Evolutionary conservation across 2,888 invertebrate species (phyloP).

Genomic region (Caenorhabditis angaria): DNA sequence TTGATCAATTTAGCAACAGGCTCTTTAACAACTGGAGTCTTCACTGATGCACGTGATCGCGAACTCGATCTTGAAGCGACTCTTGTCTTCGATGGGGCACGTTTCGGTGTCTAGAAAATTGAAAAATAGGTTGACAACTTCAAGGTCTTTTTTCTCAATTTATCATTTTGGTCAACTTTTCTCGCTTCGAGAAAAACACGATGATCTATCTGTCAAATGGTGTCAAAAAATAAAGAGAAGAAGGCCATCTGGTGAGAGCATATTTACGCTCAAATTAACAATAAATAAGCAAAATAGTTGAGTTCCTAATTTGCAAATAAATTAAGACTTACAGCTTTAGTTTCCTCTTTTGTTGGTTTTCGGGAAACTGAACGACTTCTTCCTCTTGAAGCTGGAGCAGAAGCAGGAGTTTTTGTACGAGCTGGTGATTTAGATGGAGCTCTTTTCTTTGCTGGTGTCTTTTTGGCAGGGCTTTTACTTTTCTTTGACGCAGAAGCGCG

Average conservation of each 20-base stretch:
- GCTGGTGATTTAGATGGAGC: neutral
- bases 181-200: neutral
- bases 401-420: neutral
- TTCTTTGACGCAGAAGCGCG: neutral
- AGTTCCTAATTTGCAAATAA: too few relatives aligned
- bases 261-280: conserved; percentile 4
- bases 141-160: neutral
- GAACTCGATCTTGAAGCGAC: neutral
- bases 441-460: neutral
- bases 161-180: neutral
- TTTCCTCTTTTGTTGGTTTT: neutral
- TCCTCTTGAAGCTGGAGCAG: neutral
- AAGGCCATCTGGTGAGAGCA: conserved; percentile 2
- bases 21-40: neutral
- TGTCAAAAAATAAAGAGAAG: neutral
- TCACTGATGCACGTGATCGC: neutral
- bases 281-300: neutral
- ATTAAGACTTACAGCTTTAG: neutral
- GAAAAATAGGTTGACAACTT: neutral
- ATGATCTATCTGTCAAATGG: neutral
- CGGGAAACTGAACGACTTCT: neutral
- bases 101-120: neutral
- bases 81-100: neutral
- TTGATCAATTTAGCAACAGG: too few relatives aligned
- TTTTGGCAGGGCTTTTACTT: neutral